Base-by-base conservation (phyloP, 2,797 vertebrate species). In the Helostoma temminkii region DNA sequence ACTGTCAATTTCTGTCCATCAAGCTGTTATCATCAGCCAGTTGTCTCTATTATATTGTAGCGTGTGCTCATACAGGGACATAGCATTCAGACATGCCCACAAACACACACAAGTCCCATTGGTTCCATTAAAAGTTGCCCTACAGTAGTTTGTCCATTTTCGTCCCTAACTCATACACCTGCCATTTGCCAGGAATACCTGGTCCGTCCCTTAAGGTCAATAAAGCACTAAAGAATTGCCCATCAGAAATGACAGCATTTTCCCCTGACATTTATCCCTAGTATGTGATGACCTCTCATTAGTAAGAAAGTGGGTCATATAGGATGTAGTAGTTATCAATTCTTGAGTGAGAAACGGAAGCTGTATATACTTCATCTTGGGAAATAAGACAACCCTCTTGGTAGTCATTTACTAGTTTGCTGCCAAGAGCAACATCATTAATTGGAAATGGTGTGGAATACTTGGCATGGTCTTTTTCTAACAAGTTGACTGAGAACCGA, bases 61-160 rank as follows among this genome's bases (percentile, higher is more conserved):
- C 9, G 41, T 6, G 9, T 26, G 21, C 15, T 19, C 15, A 18
- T 34, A 37, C n/a, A 39, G 45, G 58, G 62, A 57, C 58, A 57
- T 19, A 47, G 37, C 48, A 61, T n/a, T 46, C 4, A 11, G 66
- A 43, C 57, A 64, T 30, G 24, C 57, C 50, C 71, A 71, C 64
- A 74, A 24, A 63, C 68, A 74, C 65, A 80, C 68, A 82, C 48
- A 50, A 62, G 79, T 91, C 91, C 90, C 91, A 86, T 78, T 86
- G 88, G 92, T 77, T 90, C 89, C 75, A 92, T 93, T 92, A 91
- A 92, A 92, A 91, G 78, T 83, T 91, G 90, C 90, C 91, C 91
- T 89, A 88, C 83, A 89, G 88, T 91, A 83, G 75, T 90, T 89
- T 87, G 74, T 86, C 83, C 71, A 68, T 83, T 79, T 82, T 76